Evolutionary conservation across 2,797 vertebrate species (phyloP), one percentile per base, ranked within the genome.

Genomic region (Liparis tanakae): DNA sequence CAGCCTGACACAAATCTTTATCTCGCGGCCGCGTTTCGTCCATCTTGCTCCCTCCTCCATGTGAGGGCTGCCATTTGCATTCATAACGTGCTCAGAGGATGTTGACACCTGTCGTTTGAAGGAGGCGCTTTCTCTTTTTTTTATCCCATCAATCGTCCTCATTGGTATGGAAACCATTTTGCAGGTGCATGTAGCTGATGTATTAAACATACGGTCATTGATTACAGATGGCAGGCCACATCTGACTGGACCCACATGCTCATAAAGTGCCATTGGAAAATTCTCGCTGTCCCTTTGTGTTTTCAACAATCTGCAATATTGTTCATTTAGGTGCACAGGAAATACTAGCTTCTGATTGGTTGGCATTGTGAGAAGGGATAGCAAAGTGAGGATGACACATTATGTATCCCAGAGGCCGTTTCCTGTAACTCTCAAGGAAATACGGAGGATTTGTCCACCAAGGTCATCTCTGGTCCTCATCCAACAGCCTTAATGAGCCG

Each of bases 201-300:
- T 56, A 74, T 86, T 82, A 86, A 84, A 80, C 84, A 82, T 77
- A 62, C 58, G 39, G 34, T 37, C 74, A 80, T 76, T 83, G 82
- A 90, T 89, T 82, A 74, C 34, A 81, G 67, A 83, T 78, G 79
- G 59, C 25, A 30, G 50, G 36, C 22, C 34, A 22, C 51, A 46
- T 73, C 67, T 77, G 53, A 39, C 37, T 30, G 55, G 66, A 77
- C 48, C 18, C 8, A 71, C 39, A 15, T 55, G 67, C 14, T 55
- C 33, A 39, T n/a, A 34, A 55, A 67, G 36, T 41, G 17, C 44
- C 15, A 18, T 18, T 15, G 34, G 41, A 71, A 71, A 70, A 55
- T 33, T 63, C 36, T 15, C 15, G 34, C 7, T 74, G 73, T 50
- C 18, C 53, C 63, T 79, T 64, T 55, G 44, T 7, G n/a, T 55